Percentiles rank a stretch among this genome's conserved stretches.
These are phyloP conservation scores for Labrus mixtus DNA, from an alignment of 2,113 vertebrate genomes.

Conservation along the genomic window DNA sequence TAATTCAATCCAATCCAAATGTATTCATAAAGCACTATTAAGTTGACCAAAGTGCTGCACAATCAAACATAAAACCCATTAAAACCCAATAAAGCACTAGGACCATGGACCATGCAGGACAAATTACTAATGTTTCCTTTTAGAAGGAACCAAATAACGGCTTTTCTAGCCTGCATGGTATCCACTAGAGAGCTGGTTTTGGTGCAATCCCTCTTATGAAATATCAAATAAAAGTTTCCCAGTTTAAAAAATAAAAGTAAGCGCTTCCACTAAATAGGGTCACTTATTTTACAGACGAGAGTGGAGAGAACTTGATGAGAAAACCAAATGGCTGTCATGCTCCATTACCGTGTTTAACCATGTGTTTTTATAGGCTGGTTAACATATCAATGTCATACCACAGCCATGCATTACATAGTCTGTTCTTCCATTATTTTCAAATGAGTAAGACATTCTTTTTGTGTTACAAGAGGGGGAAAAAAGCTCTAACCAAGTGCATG, in stretches of 20 bases:
- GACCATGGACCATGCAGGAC: too few relatives aligned
- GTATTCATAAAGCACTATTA: too few relatives aligned
- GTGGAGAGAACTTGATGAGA: constrained; percentile 24
- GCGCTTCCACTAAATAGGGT: neutral
- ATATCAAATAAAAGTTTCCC: too few relatives aligned
- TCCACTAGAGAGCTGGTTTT: too few relatives aligned
- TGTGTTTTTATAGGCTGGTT: constrained; percentile 40
- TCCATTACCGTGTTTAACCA: constrained; percentile 26
- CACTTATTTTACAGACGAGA: constrained; percentile 5
- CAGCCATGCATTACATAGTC: constrained; percentile 1
- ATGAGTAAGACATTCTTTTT: constrained; percentile 7
- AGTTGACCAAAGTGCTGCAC: too few relatives aligned
- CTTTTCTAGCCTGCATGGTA: too few relatives aligned
- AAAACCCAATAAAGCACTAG: too few relatives aligned
- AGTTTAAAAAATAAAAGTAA: neutral
- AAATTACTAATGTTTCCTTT: too few relatives aligned
- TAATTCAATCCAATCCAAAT: too few relatives aligned
- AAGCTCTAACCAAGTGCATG: neutral
- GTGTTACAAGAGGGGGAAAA: constrained; percentile 10
- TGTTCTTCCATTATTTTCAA: constrained; percentile 25
- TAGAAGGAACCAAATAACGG: too few relatives aligned
- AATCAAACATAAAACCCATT: too few relatives aligned
- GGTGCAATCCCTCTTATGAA: too few relatives aligned
- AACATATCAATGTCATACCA: constrained; percentile 37
- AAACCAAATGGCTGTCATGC: constrained; percentile 45